phyloP scores from a whole-genome alignment of 2,797 vertebrate species.

The Rhinoraja longicauda region DNA sequence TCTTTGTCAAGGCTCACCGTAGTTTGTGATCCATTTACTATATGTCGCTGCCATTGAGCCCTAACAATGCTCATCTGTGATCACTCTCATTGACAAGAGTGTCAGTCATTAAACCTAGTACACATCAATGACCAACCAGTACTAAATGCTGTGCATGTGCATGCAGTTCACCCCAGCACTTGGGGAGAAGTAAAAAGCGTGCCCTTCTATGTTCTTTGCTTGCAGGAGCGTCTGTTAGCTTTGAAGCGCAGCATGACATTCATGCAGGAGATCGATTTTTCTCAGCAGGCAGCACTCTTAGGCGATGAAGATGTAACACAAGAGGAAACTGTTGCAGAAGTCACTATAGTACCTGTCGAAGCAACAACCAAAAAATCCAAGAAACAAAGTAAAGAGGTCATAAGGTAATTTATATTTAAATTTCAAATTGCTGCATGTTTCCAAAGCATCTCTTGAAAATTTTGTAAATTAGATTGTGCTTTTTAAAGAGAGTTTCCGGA shows the following conservation, averaged over 20 bases:
- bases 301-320: conserved; percentile 80
- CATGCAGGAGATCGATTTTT: conserved; percentile 99
- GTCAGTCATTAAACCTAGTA: conserved; percentile 5
- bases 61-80: not conserved
- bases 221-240: conserved; percentile 92
- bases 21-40: not conserved
- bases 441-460: not conserved
- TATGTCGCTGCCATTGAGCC: conserved; percentile 4
- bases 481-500: not conserved
- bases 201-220: conserved; percentile 69
- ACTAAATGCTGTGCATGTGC: conserved; percentile 37
- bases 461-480: not conserved
- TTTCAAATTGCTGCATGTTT: not conserved
- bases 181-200: conserved; percentile 63
- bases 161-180: conserved; percentile 40
- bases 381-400: conserved; percentile 85
- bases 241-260: conserved; percentile 99
- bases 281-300: conserved; percentile 94
- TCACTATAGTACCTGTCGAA: conserved; percentile 75
- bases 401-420: conserved; percentile 65
- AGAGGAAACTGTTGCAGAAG: conserved; percentile 78
- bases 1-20: not conserved
- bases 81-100: conserved; percentile 25
- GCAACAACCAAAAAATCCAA: conserved; percentile 82
- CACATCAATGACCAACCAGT: conserved; percentile 30